A percentile compares a stretch with the other conserved stretches of the same genome.
These are phyloP conservation scores for Diorhabda sublineata DNA, from an alignment of 1,140 invertebrate species.

Conservation along the genomic window DNA sequence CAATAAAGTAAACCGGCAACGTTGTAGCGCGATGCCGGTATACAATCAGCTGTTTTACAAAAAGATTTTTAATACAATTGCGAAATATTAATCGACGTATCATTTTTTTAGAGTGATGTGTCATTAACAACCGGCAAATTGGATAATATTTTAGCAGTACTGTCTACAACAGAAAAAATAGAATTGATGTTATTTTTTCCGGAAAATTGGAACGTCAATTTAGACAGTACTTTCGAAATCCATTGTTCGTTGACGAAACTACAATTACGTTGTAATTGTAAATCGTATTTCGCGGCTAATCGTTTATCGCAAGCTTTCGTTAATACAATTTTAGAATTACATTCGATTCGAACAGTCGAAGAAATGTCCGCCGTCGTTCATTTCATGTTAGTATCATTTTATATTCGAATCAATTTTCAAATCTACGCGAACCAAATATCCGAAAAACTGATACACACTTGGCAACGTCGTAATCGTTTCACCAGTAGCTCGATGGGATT, in stretches of 20 bases:
- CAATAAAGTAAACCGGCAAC: too few species aligned
- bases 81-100: not conserved
- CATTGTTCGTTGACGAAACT: conserved; percentile 16
- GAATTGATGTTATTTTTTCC: conserved; percentile 9
- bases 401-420: too few species aligned
- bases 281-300: conserved; percentile 8
- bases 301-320: conserved; percentile 5
- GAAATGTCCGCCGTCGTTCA: not conserved
- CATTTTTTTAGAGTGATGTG: not conserved
- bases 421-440: too few species aligned
- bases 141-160: not conserved
- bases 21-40: too few species aligned
- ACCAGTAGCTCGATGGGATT: too few species aligned
- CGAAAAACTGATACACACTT: too few species aligned
- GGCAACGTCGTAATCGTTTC: too few species aligned
- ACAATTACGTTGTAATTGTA: not conserved
- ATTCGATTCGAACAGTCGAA: not conserved
- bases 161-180: not conserved
- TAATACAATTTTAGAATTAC: conserved; percentile 7
- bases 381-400: too few species aligned
- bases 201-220: not conserved
- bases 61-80: too few species aligned
- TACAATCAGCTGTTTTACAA: too few species aligned
- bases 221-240: conserved; percentile 20
- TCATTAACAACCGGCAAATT: not conserved